Base-by-base conservation (phyloP, 2,888 invertebrate genomes). In the Conus canariensis region DNA sequence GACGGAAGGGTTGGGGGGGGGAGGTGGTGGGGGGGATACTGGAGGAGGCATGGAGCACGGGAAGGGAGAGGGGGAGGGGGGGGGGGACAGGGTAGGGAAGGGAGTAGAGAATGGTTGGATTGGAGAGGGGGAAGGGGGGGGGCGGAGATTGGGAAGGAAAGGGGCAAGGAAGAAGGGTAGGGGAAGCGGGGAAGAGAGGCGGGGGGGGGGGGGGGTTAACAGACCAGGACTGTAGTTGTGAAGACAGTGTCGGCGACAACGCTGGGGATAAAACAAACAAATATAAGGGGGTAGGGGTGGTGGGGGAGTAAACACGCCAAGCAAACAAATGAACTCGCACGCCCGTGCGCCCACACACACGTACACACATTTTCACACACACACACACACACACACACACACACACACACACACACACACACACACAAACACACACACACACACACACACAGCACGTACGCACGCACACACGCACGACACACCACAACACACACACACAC, bases 401-500 rank as follows among this genome's bases (percentile, higher is more conserved):
- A 22, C 70, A 22, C 22, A 22, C 70, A 70, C 22, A 5, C 5
- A 70, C 70, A n/a, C 70, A 70, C 22, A n/a, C 70, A 70, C 16
- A 5, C 70, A 70, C 70, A n/a, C 70, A 70, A n/a, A 22, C 70
- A 16, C 70, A 4, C 70, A 16, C 16, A 16, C 22, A 16, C 70
- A 5, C 22, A 16, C 70, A 5, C 70, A 70, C 22, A 22, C 70
- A 16, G n/a, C 60, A 64, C 60, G 2, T 7, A 64, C 60, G 2
- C 60, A 64, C 60, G 2, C 7, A 64, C 60, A 2, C 60, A 64
- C 14, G 14, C 60, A 60, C 60, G 14, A 3, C 60, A 60, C 4
- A 77, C 77, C 3, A n/a, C n/a, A n/a, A n/a, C 80, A 80, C 80
- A 80, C 80, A 80, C 80, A 80, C 85, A 56, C 85, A 58, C 56